Conservation (phyloP, 2,113 vertebrate genomes). For the Salvelinus alpinus region DNA sequence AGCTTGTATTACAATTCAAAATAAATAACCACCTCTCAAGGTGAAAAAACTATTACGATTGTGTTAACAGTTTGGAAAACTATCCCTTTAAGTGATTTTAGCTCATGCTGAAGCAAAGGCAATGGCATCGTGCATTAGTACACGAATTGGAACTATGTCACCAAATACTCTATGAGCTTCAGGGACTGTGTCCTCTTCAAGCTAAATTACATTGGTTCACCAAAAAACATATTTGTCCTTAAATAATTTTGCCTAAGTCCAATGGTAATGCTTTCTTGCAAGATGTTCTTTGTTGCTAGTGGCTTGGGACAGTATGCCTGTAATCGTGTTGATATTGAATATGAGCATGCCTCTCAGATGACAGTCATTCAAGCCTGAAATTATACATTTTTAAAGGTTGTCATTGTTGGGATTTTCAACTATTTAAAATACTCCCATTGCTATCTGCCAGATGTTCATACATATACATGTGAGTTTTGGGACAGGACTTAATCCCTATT, state of each 20-base stretch:
- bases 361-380: constrained; percentile 19
- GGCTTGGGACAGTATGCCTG: not conserved
- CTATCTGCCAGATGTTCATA: constrained; percentile 41
- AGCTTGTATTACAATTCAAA: no score
- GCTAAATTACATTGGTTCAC: not conserved
- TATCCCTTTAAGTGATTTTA: no score
- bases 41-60: no score
- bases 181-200: not conserved
- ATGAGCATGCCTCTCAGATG: no score
- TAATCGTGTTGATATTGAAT: constrained; percentile 8
- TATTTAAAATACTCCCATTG: constrained; percentile 28
- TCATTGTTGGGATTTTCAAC: constrained; percentile 26
- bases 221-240: not conserved
- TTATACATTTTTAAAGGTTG: constrained; percentile 35
- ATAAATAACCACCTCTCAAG: no score
- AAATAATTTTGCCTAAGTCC: constrained; percentile 2
- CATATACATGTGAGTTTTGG: constrained; percentile 43
- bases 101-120: no score
- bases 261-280: constrained; percentile 5
- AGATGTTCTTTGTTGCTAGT: not conserved
- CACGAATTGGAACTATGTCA: no score
- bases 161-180: not conserved
- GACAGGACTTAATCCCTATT: constrained; percentile 27
- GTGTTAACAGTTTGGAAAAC: no score
- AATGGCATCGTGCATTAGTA: no score